Percentiles rank a stretch among this genome's conserved stretches.
These are phyloP conservation scores for Nymphalis io DNA, from an alignment of 1,140 invertebrate species.

Conservation along the genomic window DNA sequence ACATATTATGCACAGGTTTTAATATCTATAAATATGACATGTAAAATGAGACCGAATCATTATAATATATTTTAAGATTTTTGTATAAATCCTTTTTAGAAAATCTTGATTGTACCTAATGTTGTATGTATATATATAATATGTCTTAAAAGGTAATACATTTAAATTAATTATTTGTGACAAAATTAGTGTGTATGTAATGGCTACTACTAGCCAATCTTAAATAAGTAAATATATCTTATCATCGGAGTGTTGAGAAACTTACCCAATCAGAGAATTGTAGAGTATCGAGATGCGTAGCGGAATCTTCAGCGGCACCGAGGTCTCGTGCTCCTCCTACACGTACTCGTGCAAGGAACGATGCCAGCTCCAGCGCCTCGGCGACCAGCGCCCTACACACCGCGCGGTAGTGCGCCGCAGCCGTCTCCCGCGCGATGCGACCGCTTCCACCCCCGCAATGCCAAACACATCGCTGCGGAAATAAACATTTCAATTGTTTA, in stretches of 20 bases:
- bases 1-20: no score
- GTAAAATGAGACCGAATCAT: no score
- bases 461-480: conserved; percentile 84
- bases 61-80: no score
- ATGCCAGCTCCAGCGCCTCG: conserved; percentile 93
- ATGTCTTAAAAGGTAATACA: no score
- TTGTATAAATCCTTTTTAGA: no score
- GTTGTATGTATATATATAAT: no score
- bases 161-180: no score
- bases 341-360: conserved; percentile 92
- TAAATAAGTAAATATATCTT: no score
- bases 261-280: conserved; percentile 93
- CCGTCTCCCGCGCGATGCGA: conserved; percentile 80
- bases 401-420: conserved; percentile 93
- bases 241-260: neutral
- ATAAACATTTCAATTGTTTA: neutral
- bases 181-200: no score
- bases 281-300: conserved; percentile 87
- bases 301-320: conserved; percentile 82
- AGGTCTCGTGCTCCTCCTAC: conserved; percentile 82
- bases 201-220: no score
- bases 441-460: conserved; percentile 79
- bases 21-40: no score
- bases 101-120: no score
- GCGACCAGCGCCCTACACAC: conserved; percentile 94